Base-by-base conservation (phyloP, 2,888 invertebrate species). In the Leucoptera coffeella region DNA sequence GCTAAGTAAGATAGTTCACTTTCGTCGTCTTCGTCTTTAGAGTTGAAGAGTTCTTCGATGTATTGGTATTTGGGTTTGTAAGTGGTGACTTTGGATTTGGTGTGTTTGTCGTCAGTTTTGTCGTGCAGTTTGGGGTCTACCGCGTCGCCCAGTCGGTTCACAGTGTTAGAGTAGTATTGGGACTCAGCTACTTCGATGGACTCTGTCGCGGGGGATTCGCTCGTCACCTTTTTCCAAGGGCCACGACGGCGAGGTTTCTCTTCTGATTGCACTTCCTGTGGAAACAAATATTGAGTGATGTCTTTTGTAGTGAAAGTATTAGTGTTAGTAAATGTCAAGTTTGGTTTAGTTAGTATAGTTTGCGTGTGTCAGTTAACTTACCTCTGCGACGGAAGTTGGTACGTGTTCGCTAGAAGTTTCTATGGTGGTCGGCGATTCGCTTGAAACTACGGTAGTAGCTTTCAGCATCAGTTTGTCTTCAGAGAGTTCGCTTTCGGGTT, bases 121-220 rank as follows among this genome's bases (percentile, higher is more conserved):
- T 49, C 49, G 29, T 55, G 46, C 4, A 37, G 39, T 34, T 50
- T 51, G 24, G 30, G 34, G 23, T 43, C 40, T 10, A 57, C 35
- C 5, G 45, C 35, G 35, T 56, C 47, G 23, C 56, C 58, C 4
- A 74, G 47, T 31, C 67, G 57, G 34, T 75, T 62, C 4, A 74
- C 80, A 15, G 84, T 74, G 42, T 80, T 81, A 3, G 50, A 35
- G 38, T 69, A 71, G 42, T 64, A 65, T 50, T 89, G 88, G 0
- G 87, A 86, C 49, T 89, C 89, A 1, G 88, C 86, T 1, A 78
- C 76, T 42, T 86, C 86, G 26, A 88, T 80, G 13, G 78, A 75
- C 47, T 87, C 88, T 4, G 57, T 44, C 22, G 46, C 43, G 7
- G 52, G 55, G 4, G 77, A 74, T 23, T 73, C 71, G 14, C 80